Conservation (phyloP, 2,113 vertebrate species). For the Anser brachyrhynchus region DNA sequence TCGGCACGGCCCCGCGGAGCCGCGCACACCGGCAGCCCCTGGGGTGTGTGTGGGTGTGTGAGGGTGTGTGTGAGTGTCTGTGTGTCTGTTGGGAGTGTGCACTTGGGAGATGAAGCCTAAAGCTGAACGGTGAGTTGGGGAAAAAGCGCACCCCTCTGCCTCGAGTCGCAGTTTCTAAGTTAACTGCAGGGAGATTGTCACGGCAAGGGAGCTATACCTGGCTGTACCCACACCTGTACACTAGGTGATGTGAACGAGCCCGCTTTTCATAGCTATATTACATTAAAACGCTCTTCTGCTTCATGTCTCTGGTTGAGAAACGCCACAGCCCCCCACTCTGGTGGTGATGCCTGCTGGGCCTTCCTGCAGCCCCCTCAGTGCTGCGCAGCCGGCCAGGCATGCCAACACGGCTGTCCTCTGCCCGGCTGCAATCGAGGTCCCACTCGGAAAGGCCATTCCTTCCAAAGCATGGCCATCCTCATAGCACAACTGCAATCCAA, state of each 20-base stretch:
- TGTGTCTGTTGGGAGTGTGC: neutral
- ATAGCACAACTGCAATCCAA: too few relatives aligned
- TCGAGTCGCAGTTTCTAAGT: conserved; percentile 23
- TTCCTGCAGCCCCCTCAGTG: neutral
- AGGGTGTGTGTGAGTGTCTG: neutral
- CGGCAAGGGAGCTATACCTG: neutral
- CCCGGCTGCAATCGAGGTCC: neutral
- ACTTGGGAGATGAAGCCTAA: neutral
- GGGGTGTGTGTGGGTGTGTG: neutral
- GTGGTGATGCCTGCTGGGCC: rapidly evolving
- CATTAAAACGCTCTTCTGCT: neutral
- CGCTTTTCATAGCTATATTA: rapidly evolving
- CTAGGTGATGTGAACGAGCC: neutral
- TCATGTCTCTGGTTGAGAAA: neutral
- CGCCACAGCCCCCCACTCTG: rapidly evolving
- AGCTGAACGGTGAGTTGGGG: neutral
- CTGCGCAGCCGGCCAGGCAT: too few relatives aligned
- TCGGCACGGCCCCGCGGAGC: neutral
- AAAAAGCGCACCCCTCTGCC: neutral
- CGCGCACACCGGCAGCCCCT: neutral
- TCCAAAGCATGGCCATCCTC: rapidly evolving
- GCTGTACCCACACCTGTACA: neutral
- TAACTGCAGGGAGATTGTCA: neutral
- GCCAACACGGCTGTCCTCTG: rapidly evolving
- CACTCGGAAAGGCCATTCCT: neutral